phyloP scores from a whole-genome alignment of 2,888 invertebrate genomes.

The Hydrotaea diabolus region DNA sequence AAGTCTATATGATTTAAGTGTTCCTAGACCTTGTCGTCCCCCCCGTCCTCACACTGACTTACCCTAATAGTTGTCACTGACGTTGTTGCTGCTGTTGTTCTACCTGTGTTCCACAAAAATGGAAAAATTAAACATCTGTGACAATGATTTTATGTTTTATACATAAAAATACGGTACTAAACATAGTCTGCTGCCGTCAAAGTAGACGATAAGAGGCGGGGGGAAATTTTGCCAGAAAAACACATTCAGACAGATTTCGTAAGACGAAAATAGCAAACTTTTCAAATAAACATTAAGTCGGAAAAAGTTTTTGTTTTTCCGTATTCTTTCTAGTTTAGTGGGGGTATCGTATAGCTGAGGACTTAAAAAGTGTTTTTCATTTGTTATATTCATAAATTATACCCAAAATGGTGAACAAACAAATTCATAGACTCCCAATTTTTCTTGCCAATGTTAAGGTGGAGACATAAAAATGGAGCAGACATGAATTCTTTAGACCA shows the following conservation, averaged over 20 bases:
- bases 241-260: slow-evolving; percentile 49
- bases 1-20: background rate
- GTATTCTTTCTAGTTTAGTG: background rate
- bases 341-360: background rate
- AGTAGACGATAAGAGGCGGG: background rate
- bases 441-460: no score
- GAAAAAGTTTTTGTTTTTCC: slow-evolving; percentile 34
- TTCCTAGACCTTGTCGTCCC: background rate
- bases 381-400: slow-evolving; percentile 54
- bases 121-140: slow-evolving; percentile 64
- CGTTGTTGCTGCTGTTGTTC: slow-evolving; percentile 24
- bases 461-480: no score
- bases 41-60: no score
- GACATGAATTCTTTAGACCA: no score
- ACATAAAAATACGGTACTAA: background rate
- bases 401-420: background rate
- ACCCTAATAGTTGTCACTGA: background rate
- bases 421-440: background rate
- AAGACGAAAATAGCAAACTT: slow-evolving; percentile 32
- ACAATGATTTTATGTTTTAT: slow-evolving; percentile 58
- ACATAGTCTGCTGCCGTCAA: background rate
- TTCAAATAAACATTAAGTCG: slow-evolving; percentile 47
- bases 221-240: slow-evolving; percentile 20
- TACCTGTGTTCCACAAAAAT: background rate
- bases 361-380: slow-evolving; percentile 35